Conservation (phyloP, 2,888 invertebrate genomes). For the Creontiades dilutus region DNA sequence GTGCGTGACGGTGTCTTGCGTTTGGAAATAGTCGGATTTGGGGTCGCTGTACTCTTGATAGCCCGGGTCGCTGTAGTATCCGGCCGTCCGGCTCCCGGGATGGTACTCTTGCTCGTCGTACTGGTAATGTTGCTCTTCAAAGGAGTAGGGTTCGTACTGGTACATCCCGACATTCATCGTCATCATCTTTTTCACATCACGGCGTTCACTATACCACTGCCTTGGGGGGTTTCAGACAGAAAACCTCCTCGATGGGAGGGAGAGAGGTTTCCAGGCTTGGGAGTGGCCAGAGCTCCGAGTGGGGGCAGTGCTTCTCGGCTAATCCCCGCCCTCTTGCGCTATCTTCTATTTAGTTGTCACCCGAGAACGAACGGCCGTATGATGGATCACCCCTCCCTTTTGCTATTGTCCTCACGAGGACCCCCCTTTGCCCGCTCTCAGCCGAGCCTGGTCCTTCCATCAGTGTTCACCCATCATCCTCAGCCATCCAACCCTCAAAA, state of each 20-base stretch:
- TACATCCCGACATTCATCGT: conserved; percentile 86
- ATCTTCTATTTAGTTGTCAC: conserved; percentile 76
- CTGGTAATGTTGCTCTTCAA: conserved; percentile 74
- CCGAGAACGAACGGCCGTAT: conserved; percentile 72
- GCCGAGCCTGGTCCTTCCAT: not conserved
- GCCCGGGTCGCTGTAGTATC: conserved; percentile 78
- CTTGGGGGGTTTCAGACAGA: not conserved
- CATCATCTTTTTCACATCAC: conserved; percentile 75
- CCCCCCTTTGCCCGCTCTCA: conserved; percentile 15
- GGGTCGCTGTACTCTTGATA: conserved; percentile 77
- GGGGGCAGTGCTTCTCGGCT: conserved; percentile 51
- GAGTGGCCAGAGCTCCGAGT: conserved; percentile 17
- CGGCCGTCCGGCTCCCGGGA: conserved; percentile 76
- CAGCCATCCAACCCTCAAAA: conserved; percentile 57
- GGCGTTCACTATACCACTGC: conserved; percentile 50
- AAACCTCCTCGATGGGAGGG: conserved; percentile 10
- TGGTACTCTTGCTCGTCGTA: conserved; percentile 80
- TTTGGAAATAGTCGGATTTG: conserved; percentile 78
- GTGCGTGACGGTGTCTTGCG: conserved; percentile 79
- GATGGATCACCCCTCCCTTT: conserved; percentile 74
- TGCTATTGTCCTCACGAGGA: conserved; percentile 63
- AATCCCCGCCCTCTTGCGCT: conserved; percentile 73
- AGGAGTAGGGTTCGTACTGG: conserved; percentile 74
- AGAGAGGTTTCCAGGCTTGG: not conserved
- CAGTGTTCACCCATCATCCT: conserved; percentile 38